Evolutionary conservation across 2,888 invertebrate species (phyloP).

Genomic region (Eristalinus aeneus): DNA sequence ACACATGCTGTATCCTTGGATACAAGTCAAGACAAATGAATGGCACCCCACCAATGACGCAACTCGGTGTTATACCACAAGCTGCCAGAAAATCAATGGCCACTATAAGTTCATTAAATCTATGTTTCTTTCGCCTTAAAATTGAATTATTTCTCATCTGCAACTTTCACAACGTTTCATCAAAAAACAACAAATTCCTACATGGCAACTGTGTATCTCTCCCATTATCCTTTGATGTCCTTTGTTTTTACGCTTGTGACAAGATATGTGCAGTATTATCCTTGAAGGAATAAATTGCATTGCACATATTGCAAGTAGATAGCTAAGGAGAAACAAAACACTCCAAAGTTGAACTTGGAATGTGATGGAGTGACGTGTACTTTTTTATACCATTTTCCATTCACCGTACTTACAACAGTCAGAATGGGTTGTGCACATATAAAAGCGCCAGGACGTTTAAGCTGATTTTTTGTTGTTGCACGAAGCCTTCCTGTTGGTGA

Average conservation of each 20-base stretch:
- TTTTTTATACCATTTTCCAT: neutral
- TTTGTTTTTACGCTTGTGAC: constrained; percentile 62
- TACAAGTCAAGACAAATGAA: constrained; percentile 26
- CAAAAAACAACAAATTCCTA: neutral
- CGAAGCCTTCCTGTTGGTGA: constrained; percentile 52
- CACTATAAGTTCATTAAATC: constrained; percentile 53
- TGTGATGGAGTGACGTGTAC: constrained; percentile 40
- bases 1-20: neutral
- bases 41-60: constrained; percentile 27
- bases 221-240: constrained; percentile 63
- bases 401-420: neutral
- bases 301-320: constrained; percentile 52
- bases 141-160: constrained; percentile 41
- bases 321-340: constrained; percentile 28
- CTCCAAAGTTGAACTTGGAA: constrained; percentile 50
- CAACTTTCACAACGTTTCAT: neutral
- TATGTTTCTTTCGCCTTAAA: constrained; percentile 48
- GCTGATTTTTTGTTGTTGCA: constrained; percentile 13
- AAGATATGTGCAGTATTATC: constrained; percentile 58
- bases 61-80: constrained; percentile 22
- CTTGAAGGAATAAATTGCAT: constrained; percentile 68
- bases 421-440: neutral
- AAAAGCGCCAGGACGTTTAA: neutral
- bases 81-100: constrained; percentile 37
- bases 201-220: neutral